Conservation (phyloP, 2,888 invertebrate genomes). For the Microchrysa polita region DNA sequence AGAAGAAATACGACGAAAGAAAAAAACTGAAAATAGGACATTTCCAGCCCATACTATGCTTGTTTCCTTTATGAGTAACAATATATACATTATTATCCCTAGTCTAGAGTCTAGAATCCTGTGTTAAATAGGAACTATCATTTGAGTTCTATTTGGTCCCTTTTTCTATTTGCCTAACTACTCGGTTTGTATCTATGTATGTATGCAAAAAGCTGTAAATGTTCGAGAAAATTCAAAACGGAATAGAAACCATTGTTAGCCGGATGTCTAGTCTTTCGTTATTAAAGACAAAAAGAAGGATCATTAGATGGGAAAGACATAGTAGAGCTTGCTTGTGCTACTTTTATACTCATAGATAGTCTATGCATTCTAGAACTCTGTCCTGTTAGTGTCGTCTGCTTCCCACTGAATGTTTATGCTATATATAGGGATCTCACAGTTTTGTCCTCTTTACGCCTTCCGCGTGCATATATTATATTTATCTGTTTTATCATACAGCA, state of each 20-base stretch:
- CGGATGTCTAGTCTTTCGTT: slow-evolving; percentile 1
- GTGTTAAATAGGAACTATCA: too few species aligned
- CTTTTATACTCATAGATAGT: not conserved
- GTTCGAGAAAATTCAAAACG: slow-evolving; percentile 11
- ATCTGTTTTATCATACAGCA: too few species aligned
- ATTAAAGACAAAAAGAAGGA: not conserved
- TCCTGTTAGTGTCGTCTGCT: too few species aligned
- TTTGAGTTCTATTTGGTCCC: not conserved
- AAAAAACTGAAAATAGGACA: not conserved
- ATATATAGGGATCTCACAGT: too few species aligned
- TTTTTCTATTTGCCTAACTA: not conserved
- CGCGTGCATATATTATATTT: too few species aligned
- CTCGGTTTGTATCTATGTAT: too few species aligned
- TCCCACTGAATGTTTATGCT: too few species aligned
- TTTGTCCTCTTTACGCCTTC: too few species aligned
- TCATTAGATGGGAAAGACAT: not conserved
- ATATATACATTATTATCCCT: not conserved
- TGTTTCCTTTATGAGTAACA: not conserved
- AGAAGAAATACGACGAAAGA: too few species aligned
- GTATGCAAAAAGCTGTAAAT: slow-evolving; percentile 1
- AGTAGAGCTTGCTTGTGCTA: not conserved
- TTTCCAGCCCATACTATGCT: not conserved
- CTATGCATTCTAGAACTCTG: not conserved
- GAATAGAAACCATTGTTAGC: not conserved
- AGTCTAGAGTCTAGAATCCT: too few species aligned